Conservation (phyloP, 1,140 invertebrate genomes). For the Macrosteles quadrilineatus region DNA sequence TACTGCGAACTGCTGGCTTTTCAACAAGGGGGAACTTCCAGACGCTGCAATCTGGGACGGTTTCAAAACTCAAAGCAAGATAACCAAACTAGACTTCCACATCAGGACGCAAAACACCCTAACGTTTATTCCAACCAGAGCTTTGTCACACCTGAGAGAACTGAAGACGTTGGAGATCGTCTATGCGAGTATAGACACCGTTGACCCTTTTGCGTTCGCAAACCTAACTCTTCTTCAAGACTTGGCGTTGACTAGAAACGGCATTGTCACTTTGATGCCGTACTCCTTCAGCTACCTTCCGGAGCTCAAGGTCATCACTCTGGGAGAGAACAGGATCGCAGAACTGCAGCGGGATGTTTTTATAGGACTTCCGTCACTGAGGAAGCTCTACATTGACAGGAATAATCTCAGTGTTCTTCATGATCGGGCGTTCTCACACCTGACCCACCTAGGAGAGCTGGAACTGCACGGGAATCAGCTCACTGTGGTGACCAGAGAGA, state of each 20-base stretch:
- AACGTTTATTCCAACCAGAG: constrained; percentile 66
- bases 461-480: constrained; percentile 71
- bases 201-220: constrained; percentile 67
- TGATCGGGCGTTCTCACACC: constrained; percentile 68
- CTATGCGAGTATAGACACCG: constrained; percentile 67
- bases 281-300: constrained; percentile 68
- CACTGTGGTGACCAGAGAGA: constrained; percentile 64
- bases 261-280: constrained; percentile 62
- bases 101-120: constrained; percentile 64
- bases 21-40: constrained; percentile 60
- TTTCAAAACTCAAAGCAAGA: constrained; percentile 68
- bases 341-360: constrained; percentile 71
- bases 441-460: constrained; percentile 64
- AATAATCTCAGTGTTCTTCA: constrained; percentile 74
- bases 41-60: constrained; percentile 65
- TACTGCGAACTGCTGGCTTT: constrained; percentile 62
- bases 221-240: constrained; percentile 67
- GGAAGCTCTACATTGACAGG: constrained; percentile 63
- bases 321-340: constrained; percentile 69
- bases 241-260: constrained; percentile 65
- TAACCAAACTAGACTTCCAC: constrained; percentile 68
- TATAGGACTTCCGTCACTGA: constrained; percentile 65
- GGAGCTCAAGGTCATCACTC: constrained; percentile 63
- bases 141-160: constrained; percentile 63
- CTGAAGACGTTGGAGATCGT: constrained; percentile 66